Conservation (phyloP, 1,140 invertebrate genomes). For the Ylistrum balloti region DNA sequence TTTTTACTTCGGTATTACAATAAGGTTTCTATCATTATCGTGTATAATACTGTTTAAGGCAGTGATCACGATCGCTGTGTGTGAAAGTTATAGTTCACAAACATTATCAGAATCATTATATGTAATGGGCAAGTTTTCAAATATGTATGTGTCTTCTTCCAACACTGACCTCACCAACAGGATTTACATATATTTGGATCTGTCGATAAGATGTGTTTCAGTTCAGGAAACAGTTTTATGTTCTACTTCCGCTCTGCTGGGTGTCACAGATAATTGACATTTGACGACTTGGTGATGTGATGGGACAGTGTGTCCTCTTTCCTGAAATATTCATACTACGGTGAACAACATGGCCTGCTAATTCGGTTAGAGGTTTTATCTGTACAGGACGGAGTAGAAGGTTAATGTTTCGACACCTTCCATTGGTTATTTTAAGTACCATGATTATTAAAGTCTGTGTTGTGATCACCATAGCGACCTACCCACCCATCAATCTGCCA, state of each 20-base stretch:
- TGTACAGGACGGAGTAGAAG: background rate
- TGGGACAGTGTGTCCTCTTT: too few species aligned
- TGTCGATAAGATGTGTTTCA: background rate
- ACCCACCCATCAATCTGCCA: background rate
- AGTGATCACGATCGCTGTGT: too few species aligned
- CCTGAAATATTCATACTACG: background rate
- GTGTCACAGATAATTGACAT: conserved; percentile 1
- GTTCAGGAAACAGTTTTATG: background rate
- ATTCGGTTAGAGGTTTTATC: background rate
- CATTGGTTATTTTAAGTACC: conserved; percentile 6
- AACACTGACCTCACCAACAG: too few species aligned
- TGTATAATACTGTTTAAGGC: too few species aligned
- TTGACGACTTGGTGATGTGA: background rate
- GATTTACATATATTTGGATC: background rate
- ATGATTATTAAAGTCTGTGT: background rate
- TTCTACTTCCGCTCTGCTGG: conserved; percentile 29
- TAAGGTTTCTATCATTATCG: too few species aligned
- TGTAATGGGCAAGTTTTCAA: too few species aligned
- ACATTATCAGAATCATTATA: too few species aligned
- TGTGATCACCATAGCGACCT: background rate
- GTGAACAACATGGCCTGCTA: background rate
- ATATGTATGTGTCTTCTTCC: too few species aligned
- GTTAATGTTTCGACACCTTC: conserved; percentile 25
- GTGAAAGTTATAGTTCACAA: too few species aligned
- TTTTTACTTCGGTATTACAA: too few species aligned